Evolutionary conservation across 2,113 vertebrate genomes (phyloP), one percentile per base, ranked within the genome.

Genomic region (Eurypyga helias): DNA sequence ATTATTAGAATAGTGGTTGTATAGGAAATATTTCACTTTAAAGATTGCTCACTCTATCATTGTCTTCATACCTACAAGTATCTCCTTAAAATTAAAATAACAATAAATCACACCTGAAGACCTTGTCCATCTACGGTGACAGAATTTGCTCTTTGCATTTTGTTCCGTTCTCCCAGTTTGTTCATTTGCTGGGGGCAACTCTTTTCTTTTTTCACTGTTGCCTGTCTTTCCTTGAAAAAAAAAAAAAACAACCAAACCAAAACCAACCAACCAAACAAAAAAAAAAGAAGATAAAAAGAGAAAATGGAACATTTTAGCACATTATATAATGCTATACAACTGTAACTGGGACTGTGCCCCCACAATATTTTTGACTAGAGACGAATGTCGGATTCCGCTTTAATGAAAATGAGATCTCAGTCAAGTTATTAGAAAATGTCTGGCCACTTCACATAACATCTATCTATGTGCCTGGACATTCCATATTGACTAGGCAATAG

Each of bases 111-210:
- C 94, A 99, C 99, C 99, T 99, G 99, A 82, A 99, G 98, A 48
- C 99, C 99, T 98, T 99, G 99, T 46, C 99, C 99, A 76, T 99
- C 99, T 77, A 99, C 97, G 0, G 99, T 99, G 69, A 99, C 98
- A 0, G 99, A 99, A 96, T 99, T 99, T 62, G 99, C 99, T 98
- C 99, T 98, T 94, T 99, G 99, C 98, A 99, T 99, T 97, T 99
- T 99, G 86, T 97, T 99, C 82, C 98, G 94, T 75, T 99, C 98
- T 95, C 95, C 97, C 34, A 98, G 97, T 97, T 99, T 98, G 97
- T 99, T 96, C 84, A 98, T 89, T 97, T 98, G 93, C 97, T 98
- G 98, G 5, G 97, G 96, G 54, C 92, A 87, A 83, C 89, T 89
- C 60, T 98, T 99, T 90, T 99, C 99, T 70, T 99, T 99, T 97